Percentiles rank a stretch among this genome's conserved stretches.
Conservation (phyloP, 2,797 vertebrate species). For the Tragopan temminckii region DNA sequence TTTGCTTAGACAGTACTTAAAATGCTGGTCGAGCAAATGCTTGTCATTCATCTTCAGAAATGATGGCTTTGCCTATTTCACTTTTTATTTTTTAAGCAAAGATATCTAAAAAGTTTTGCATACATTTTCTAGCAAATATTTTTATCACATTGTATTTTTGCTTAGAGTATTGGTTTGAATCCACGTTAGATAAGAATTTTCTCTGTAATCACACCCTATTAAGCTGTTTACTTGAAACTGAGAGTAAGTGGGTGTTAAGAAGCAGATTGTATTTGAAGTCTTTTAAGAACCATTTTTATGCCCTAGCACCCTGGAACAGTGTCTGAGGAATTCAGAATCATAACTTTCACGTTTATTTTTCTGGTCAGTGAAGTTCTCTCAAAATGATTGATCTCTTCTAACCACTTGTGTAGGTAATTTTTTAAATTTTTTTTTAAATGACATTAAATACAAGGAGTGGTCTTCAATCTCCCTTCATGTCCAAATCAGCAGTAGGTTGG, state of each 20-base stretch:
- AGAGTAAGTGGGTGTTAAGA: not conserved
- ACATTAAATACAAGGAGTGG: not conserved
- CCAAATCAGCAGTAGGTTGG: not conserved
- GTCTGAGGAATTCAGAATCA: not conserved
- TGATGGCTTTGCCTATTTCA: not conserved
- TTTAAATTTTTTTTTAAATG: not conserved
- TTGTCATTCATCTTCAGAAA: not conserved
- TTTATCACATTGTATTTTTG: not conserved
- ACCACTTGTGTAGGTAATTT: too few species aligned
- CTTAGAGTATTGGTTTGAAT: not conserved
- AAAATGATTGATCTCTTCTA: not conserved
- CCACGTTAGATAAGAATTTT: not conserved
- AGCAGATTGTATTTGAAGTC: not conserved
- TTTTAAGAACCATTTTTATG: not conserved
- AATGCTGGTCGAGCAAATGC: not conserved
- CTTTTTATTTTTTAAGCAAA: not conserved
- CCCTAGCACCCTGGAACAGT: not conserved
- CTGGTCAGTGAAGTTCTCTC: not conserved
- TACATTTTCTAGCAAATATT: not conserved
- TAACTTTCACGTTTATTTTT: not conserved
- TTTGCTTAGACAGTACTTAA: not conserved
- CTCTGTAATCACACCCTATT: not conserved
- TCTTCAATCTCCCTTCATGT: not conserved
- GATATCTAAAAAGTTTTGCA: not conserved
- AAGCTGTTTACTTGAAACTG: not conserved